Evolutionary conservation across 2,113 vertebrate genomes (phyloP).

Genomic region (Hyperopisus bebe): DNA sequence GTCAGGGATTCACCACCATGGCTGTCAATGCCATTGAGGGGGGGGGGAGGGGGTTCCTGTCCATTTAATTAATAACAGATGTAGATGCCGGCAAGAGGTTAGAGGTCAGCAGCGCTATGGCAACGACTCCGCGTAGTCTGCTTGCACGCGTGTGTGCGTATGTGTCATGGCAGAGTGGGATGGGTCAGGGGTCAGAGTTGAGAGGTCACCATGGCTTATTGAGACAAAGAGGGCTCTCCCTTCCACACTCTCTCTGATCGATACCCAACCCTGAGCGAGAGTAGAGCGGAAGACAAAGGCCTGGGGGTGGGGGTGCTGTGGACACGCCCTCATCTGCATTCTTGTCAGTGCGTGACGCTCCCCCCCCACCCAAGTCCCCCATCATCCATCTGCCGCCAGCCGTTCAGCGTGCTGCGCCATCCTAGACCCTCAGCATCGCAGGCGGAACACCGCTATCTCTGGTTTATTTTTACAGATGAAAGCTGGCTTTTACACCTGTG

Average conservation of each 20-base stretch:
- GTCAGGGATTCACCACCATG: conserved; percentile 29
- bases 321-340: conserved; percentile 46
- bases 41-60: conserved; percentile 46
- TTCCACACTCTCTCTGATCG: conserved; percentile 52
- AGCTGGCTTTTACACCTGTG: background rate
- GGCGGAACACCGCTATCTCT: background rate
- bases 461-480: background rate
- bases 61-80: conserved; percentile 76
- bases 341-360: conserved; percentile 38
- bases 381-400: conserved; percentile 57
- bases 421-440: background rate
- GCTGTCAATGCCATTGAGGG: conserved; percentile 21
- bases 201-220: conserved; percentile 63
- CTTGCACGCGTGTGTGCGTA: conserved; percentile 46
- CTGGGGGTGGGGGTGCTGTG: conserved; percentile 27
- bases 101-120: conserved; percentile 67
- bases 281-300: conserved; percentile 15
- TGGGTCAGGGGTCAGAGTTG: conserved; percentile 53
- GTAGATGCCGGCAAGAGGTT: conserved; percentile 57
- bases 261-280: conserved; percentile 37
- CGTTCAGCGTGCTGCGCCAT: background rate
- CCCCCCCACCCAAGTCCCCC: conserved; percentile 33
- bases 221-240: conserved; percentile 62
- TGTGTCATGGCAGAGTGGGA: conserved; percentile 36
- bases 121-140: conserved; percentile 38